phyloP scores from a whole-genome alignment of 2,797 vertebrate species.

The Chlorospingus flavigularis region DNA sequence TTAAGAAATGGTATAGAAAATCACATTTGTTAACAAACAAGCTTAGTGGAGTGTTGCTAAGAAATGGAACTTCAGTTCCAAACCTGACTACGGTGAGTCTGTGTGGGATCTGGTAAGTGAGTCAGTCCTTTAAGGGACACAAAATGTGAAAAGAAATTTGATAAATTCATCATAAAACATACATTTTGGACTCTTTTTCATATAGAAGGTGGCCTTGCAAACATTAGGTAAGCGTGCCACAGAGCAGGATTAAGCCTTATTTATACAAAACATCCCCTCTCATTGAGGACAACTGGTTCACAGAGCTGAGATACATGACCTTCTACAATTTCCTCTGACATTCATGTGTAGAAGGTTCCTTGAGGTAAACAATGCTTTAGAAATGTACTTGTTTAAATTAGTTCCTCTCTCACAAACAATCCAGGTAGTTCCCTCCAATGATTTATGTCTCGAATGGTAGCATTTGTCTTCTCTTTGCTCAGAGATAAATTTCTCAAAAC shows the following conservation, averaged over 20 bases:
- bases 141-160: background rate
- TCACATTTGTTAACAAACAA: background rate
- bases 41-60: background rate
- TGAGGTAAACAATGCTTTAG: background rate
- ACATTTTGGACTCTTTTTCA: background rate
- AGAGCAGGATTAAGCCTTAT: background rate
- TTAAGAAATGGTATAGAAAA: background rate
- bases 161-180: background rate
- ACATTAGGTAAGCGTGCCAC: background rate
- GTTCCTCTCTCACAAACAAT: background rate
- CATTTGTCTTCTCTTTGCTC: background rate
- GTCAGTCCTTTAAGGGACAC: background rate
- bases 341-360: background rate
- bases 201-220: background rate
- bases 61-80: background rate
- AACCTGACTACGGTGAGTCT: background rate
- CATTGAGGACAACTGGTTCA: background rate
- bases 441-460: background rate
- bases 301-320: background rate
- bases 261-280: background rate
- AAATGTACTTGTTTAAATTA: background rate
- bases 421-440: background rate
- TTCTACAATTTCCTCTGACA: slow-evolving; percentile 20
- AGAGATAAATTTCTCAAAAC: background rate
- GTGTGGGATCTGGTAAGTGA: background rate